Base-by-base conservation (phyloP, 2,797 vertebrate genomes). In the Florisuga fusca region DNA sequence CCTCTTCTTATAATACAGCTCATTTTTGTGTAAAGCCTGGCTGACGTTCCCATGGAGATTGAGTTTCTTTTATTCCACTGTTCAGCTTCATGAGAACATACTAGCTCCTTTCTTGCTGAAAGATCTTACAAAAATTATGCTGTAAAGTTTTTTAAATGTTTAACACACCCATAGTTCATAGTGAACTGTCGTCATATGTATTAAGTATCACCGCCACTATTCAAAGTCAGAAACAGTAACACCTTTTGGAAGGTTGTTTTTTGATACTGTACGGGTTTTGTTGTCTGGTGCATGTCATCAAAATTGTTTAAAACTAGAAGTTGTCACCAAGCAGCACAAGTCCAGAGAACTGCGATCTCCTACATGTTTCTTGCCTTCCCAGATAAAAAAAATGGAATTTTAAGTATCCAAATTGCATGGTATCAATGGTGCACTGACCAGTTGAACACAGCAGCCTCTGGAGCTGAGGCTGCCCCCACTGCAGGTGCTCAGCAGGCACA, bases 51-150 rank as follows among this genome's bases (percentile, higher is more conserved):
- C 23, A 15, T 77, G 61, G 43, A 83, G 80, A 80, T 13, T 21
- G 36, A 67, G 21, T 69, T 80, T 77, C 54, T 91, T 86, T 83
- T 43, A 55, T 85, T 77, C 26, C 17, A 27, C 11, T 71, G 0
- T 77, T 87, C 89, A 80, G n/a, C 45, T 82, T 89, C 25, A 55
- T 10, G 12, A 31, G 33, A 84, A 67, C 31, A 69, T 84, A 63
- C 13, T 36, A 41, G 17, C 17, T 78, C n/a, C 7, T 80, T 78
- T 72, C 50, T 59, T 69, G 54, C 48, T 87, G 53, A 9, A 61
- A 87, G 62, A 73, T 84, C 61, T 64, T 61, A 46, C 4, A 27
- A 7, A 76, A 71, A 64, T 85, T 71, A 38, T 15, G 4, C 57
- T 80, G 23, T 73, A 38, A 78, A 75, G 68, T 67, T 82, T 51